Conservation (phyloP, 2,797 vertebrate species). For the Ambastaia sidthimunki region DNA sequence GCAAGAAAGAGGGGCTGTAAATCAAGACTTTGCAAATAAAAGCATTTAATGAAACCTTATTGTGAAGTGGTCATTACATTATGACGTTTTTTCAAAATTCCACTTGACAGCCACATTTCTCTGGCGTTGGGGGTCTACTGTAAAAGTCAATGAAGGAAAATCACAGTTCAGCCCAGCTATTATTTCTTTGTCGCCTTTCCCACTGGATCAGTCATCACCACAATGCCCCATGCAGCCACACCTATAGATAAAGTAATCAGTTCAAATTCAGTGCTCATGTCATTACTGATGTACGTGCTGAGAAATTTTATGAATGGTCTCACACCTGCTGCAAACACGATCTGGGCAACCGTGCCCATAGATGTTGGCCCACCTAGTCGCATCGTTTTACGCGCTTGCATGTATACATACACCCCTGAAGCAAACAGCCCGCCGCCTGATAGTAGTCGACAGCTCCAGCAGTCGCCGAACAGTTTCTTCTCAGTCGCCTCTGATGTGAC, state of each 20-base stretch:
- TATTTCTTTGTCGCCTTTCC: conserved; percentile 63
- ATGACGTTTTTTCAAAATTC: not conserved
- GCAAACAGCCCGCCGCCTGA: conserved; percentile 70
- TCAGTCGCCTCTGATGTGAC: not conserved
- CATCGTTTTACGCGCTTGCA: conserved; percentile 63
- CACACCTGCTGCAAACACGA: conserved; percentile 74
- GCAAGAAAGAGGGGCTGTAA: not conserved
- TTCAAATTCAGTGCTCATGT: not conserved
- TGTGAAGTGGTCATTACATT: not conserved
- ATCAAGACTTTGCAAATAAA: conserved; percentile 6
- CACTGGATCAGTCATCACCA: conserved; percentile 70
- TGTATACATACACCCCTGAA: conserved; percentile 69
- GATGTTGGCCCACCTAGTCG: conserved; percentile 51
- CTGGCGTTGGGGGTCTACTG: not conserved
- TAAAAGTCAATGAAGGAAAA: not conserved
- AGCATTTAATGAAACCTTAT: not conserved
- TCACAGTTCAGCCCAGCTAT: conserved; percentile 8
- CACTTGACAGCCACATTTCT: not conserved
- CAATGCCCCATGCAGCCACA: conserved; percentile 70
- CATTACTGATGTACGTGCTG: not conserved
- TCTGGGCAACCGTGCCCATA: conserved; percentile 65
- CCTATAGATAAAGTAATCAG: conserved; percentile 56
- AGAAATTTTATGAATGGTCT: conserved; percentile 40
- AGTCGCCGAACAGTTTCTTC: conserved; percentile 51
- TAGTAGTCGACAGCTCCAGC: conserved; percentile 74